phyloP scores from a whole-genome alignment of 2,888 invertebrate genomes.

The Syrphus vitripennis region DNA sequence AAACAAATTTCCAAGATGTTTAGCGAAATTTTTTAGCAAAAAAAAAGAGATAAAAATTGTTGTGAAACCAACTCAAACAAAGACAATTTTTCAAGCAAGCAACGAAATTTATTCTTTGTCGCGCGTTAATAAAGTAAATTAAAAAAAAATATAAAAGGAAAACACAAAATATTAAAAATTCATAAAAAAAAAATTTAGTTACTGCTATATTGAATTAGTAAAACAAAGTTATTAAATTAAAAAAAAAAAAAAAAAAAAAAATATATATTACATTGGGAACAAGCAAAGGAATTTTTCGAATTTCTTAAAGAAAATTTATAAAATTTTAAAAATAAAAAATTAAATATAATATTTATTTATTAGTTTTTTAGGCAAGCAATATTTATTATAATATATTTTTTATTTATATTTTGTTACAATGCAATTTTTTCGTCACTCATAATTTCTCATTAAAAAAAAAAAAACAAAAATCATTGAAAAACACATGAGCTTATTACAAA shows the following conservation, averaged over 20 bases:
- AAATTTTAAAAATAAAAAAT: constrained; percentile 36
- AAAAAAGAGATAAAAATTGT: constrained; percentile 31
- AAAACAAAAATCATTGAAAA: constrained; percentile 49
- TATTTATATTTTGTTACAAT: constrained; percentile 64
- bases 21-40: constrained; percentile 47
- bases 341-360: constrained; percentile 59
- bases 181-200: constrained; percentile 56
- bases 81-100: constrained; percentile 69
- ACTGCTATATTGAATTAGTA: constrained; percentile 64
- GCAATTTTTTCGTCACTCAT: constrained; percentile 62
- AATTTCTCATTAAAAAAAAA: constrained; percentile 29
- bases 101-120: constrained; percentile 69
- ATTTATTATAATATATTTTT: constrained; percentile 65
- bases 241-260: constrained; percentile 22
- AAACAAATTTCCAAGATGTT: constrained; percentile 47
- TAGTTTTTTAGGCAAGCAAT: constrained; percentile 71
- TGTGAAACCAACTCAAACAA: constrained; percentile 54
- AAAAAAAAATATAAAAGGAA: constrained; percentile 49
- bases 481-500: constrained; percentile 68
- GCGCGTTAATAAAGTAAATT: constrained; percentile 42
- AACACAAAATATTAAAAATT: constrained; percentile 62
- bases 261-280: constrained; percentile 75
- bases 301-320: constrained; percentile 75
- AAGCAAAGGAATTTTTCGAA: constrained; percentile 80
- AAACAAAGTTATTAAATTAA: constrained; percentile 18